A percentile compares a stretch with the other conserved stretches of the same genome.
Conservation (phyloP, 2,113 vertebrate genomes). For the Silurus meridionalis region DNA sequence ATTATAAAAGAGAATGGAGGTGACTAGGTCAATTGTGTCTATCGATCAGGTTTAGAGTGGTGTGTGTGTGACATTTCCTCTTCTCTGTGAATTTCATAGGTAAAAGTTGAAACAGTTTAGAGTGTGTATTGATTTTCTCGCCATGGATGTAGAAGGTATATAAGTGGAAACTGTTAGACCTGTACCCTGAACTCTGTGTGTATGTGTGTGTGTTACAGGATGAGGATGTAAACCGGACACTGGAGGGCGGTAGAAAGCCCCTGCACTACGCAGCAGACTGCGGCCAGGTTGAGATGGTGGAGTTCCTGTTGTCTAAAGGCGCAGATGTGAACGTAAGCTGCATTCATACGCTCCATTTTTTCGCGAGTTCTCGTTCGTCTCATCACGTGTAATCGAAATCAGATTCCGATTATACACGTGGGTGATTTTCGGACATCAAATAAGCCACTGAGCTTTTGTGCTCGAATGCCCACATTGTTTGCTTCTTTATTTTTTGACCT, state of each 20-base stretch:
- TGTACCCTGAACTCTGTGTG: not conserved
- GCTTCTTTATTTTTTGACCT: not conserved
- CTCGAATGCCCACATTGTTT: not conserved
- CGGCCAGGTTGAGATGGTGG: constrained; percentile 85
- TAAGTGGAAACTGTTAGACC: constrained; percentile 7
- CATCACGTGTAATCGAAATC: not conserved
- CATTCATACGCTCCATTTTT: not conserved
- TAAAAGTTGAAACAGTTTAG: not conserved
- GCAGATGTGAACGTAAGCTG: constrained; percentile 88
- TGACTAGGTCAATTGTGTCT: constrained; percentile 51
- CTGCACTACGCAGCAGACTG: constrained; percentile 93
- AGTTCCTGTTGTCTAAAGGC: constrained; percentile 90
- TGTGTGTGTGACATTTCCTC: not conserved
- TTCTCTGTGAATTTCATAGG: not conserved
- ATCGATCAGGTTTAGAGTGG: constrained; percentile 33
- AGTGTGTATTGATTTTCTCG: constrained; percentile 9
- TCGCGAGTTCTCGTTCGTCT: not conserved
- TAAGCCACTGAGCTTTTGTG: not conserved
- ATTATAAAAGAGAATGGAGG: constrained; percentile 48
- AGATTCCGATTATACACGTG: not conserved
- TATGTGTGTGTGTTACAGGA: constrained; percentile 68
- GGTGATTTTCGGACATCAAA: not conserved
- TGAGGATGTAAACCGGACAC: constrained; percentile 88
- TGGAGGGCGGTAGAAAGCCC: constrained; percentile 88
- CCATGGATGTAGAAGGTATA: not conserved